A percentile compares a stretch with the other conserved stretches of the same genome.
phyloP scores from a whole-genome alignment of 1,140 invertebrate species.

The Lycorma delicatula region DNA sequence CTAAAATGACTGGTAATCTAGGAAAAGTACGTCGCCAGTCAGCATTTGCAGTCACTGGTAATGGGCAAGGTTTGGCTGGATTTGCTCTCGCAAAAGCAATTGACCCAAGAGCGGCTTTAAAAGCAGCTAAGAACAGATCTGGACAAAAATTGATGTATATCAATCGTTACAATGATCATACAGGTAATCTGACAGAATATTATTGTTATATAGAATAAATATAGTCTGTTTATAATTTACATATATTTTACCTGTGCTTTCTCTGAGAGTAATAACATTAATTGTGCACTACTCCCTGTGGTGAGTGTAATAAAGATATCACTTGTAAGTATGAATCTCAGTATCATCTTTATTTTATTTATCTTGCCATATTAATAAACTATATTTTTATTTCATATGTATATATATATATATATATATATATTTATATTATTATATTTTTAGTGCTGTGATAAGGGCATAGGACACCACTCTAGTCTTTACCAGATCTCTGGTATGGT shows the following conservation, averaged over 20 bases:
- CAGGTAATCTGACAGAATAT: constrained; percentile 51
- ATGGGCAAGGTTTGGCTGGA: constrained; percentile 78
- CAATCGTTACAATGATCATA: constrained; percentile 71
- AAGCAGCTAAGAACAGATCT: constrained; percentile 75
- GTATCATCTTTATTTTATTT: no score
- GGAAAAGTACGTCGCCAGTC: constrained; percentile 62
- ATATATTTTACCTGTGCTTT: no score
- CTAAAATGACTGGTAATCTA: constrained; percentile 77
- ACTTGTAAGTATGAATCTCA: no score
- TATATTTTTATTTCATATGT: no score
- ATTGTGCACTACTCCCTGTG: not conserved
- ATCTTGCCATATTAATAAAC: no score
- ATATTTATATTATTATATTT: no score
- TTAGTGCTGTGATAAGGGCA: no score
- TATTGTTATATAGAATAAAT: constrained; percentile 6
- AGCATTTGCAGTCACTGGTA: constrained; percentile 74
- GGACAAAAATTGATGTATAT: constrained; percentile 78
- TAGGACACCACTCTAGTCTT: no score
- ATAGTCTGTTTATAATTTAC: constrained; percentile 1
- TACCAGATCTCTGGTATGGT: no score
- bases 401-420: no score
- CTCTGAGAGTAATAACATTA: no score
- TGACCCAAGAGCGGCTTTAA: constrained; percentile 53
- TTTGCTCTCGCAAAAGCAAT: constrained; percentile 64
- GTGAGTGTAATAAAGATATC: not conserved